phyloP scores from a whole-genome alignment of 1,140 invertebrate species.

The Tenebrio molitor region DNA sequence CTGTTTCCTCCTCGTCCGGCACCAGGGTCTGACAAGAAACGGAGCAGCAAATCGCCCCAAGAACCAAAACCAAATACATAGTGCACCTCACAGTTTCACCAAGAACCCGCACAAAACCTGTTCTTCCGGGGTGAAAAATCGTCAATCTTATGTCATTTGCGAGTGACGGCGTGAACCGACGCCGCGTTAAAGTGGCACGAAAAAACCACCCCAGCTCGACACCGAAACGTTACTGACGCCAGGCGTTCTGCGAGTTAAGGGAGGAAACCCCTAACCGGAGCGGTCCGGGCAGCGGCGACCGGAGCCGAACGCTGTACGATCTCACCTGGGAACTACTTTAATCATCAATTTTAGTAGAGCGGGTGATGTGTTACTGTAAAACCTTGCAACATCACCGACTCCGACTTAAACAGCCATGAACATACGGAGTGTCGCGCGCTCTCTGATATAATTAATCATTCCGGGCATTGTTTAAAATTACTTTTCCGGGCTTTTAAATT shows the following conservation, averaged over 20 bases:
- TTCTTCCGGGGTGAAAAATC: conserved; percentile 9
- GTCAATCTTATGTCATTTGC: not conserved
- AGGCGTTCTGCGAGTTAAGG: conserved; percentile 43
- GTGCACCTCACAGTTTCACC: conserved; percentile 22
- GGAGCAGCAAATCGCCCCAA: conserved; percentile 32
- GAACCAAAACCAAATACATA: conserved; percentile 30
- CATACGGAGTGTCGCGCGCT: conserved; percentile 18
- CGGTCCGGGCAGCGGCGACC: conserved; percentile 7
- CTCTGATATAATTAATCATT: conserved; percentile 20
- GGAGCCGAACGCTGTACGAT: conserved; percentile 27
- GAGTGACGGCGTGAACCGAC: not conserved
- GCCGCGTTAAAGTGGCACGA: conserved; percentile 7
- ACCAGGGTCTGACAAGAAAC: conserved; percentile 44
- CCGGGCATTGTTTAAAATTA: conserved; percentile 18
- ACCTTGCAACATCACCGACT: conserved; percentile 18
- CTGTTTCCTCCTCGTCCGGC: conserved; percentile 51
- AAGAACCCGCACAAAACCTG: conserved; percentile 11
- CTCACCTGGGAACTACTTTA: conserved; percentile 42
- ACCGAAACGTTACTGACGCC: conserved; percentile 46
- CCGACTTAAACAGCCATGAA: conserved; percentile 9
- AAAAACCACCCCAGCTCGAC: conserved; percentile 33
- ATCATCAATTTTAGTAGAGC: conserved; percentile 43
- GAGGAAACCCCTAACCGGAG: conserved; percentile 41
- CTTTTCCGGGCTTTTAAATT: conserved; percentile 7
- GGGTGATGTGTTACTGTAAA: conserved; percentile 12